Percentiles rank a stretch among this genome's conserved stretches.
Evolutionary conservation across 2,797 vertebrate genomes (phyloP).

Genomic region (Trichosurus vulpecula): DNA sequence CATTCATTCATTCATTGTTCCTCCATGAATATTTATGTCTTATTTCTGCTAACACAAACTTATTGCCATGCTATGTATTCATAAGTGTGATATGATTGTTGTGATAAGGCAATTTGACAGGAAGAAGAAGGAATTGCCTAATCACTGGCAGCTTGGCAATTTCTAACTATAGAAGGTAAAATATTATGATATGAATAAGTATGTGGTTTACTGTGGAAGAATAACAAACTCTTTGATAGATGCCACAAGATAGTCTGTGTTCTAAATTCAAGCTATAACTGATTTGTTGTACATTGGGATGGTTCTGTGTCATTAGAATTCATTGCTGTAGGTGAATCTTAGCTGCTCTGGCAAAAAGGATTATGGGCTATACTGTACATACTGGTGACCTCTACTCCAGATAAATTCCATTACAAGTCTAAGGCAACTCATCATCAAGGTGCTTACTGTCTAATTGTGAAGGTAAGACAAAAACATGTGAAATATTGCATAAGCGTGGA

Average conservation of each 20-base stretch:
- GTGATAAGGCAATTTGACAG: not conserved
- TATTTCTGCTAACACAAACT: not conserved
- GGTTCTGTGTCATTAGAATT: not conserved
- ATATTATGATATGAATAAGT: slow-evolving; percentile 71
- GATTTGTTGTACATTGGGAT: not conserved
- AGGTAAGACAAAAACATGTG: not conserved
- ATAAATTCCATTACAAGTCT: not conserved
- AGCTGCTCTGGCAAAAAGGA: not conserved
- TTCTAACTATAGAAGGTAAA: slow-evolving; percentile 52
- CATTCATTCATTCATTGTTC: not conserved
- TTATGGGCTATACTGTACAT: not conserved
- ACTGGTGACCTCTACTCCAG: not conserved
- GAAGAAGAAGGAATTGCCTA: slow-evolving; percentile 7
- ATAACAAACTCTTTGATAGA: slow-evolving; percentile 67
- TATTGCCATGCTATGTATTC: not conserved
- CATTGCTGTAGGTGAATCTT: not conserved
- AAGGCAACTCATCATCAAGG: not conserved
- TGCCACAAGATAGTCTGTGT: slow-evolving; percentile 30
- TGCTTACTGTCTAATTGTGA: not conserved
- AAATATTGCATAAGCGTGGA: not conserved
- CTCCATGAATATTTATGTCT: not conserved
- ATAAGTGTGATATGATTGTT: not conserved
- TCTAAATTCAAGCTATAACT: slow-evolving; percentile 37
- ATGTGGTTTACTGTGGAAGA: slow-evolving; percentile 62
- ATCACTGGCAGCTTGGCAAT: slow-evolving; percentile 53